phyloP scores from a whole-genome alignment of 23 tunicate genomes.

The Halocynthia aurantium region DNA sequence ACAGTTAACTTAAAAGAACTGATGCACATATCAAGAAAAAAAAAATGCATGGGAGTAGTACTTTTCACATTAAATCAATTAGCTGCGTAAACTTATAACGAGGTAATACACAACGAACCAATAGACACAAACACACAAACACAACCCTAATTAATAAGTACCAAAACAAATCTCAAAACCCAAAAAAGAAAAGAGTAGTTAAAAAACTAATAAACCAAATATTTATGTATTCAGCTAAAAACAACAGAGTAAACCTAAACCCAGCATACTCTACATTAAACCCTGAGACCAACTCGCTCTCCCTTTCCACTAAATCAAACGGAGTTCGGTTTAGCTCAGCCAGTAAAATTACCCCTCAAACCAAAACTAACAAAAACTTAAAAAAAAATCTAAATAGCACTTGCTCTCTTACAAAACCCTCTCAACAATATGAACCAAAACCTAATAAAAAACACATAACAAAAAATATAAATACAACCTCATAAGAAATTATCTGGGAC shows the following conservation, averaged over 20 bases:
- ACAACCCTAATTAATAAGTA: background rate
- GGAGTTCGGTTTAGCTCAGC: constrained; percentile 40
- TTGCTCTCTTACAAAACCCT: no score
- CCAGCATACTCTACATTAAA: constrained; percentile 37
- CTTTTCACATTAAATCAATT: constrained; percentile 7
- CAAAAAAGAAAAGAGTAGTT: background rate
- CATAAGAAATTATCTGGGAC: constrained; percentile 30
- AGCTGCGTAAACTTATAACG: constrained; percentile 28
- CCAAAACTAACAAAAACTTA: constrained; percentile 1
- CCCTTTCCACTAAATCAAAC: constrained; percentile 39
- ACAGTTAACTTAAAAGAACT: background rate
- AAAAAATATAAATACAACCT: constrained; percentile 16
- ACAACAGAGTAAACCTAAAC: constrained; percentile 19
- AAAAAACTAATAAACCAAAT: constrained; percentile 4
- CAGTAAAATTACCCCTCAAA: background rate
- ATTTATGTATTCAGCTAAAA: constrained; percentile 26
- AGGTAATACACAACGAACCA: constrained; percentile 19
- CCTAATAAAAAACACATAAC: background rate
- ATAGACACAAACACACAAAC: background rate
- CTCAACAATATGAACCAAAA: no score
- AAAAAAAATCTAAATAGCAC: background rate
- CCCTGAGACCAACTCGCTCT: constrained; percentile 15
- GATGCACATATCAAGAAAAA: background rate
- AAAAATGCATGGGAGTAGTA: background rate
- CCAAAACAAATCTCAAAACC: background rate